Percentiles rank a stretch among this genome's conserved stretches.
Evolutionary conservation across 64 coral and sea anemone species (phyloP).

Genomic region (Actinia equina): DNA sequence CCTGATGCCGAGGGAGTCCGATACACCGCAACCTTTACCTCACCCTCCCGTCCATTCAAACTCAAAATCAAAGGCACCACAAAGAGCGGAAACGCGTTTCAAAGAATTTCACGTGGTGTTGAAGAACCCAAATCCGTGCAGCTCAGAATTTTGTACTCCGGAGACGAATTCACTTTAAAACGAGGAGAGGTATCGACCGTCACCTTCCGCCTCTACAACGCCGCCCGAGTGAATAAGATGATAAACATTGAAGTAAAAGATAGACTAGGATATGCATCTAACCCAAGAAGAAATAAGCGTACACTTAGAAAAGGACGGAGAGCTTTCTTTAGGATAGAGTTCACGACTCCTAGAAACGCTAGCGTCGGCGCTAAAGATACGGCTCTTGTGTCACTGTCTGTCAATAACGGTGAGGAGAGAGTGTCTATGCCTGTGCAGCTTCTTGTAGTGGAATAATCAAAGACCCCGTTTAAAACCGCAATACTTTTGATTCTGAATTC

Average conservation of each 20-base stretch:
- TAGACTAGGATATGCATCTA: not conserved
- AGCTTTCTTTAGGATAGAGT: not conserved
- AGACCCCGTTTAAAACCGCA: too few relatives aligned
- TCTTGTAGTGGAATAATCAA: not conserved
- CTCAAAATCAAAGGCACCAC: slow-evolving; percentile 62
- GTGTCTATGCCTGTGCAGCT: slow-evolving; percentile 5
- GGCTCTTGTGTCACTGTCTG: slow-evolving; percentile 24
- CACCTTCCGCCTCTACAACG: not conserved
- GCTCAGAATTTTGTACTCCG: slow-evolving; percentile 37
- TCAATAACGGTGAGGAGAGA: not conserved
- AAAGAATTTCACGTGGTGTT: slow-evolving; percentile 62
- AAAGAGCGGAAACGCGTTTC: slow-evolving; percentile 46
- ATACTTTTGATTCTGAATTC: too few relatives aligned
- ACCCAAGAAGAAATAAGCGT: not conserved
- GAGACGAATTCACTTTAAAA: slow-evolving; percentile 43
- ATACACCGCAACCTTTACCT: slow-evolving; percentile 43
- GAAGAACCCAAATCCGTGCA: slow-evolving; percentile 35
- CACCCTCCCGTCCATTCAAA: slow-evolving; percentile 37
- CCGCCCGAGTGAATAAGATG: not conserved
- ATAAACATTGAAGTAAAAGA: not conserved
- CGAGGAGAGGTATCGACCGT: not conserved
- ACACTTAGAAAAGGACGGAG: not conserved
- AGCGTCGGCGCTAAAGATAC: slow-evolving; percentile 33
- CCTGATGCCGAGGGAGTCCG: slow-evolving; percentile 17
- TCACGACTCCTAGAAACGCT: not conserved